Evolutionary conservation across 1,140 invertebrate species (phyloP), one percentile per base, ranked within the genome.

Genomic region (Halictus rubicundus): DNA sequence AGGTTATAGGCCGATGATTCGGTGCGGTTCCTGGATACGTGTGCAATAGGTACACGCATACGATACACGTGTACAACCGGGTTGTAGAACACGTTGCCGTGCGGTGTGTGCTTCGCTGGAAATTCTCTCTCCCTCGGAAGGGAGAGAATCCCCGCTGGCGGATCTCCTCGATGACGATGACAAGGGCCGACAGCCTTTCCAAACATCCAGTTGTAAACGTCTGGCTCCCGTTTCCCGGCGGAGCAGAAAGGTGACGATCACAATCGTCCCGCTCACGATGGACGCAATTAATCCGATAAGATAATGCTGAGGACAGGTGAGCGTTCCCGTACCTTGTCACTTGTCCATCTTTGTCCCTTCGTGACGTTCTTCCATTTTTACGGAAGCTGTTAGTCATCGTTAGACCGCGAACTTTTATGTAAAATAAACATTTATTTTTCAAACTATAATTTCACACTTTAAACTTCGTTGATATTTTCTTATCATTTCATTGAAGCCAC

Each of bases 151-250:
- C 79, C 85, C 46, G 82, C 64, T 32, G 46, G 80, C 76, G 80
- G 78, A 87, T 84, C 32, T 32, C 79, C 63, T 86, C 70, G 57
- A 81, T 87, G 88, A 90, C 81, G 89, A 88, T 93, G 92, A 92
- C 89, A 87, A 92, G 90, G 90, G 90, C 89, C 86, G 92, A 93
- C 92, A 92, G 91, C 88, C 87, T 90, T 88, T 84, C 87, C 87
- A 91, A 92, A 93, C 89, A 92, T 72, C 78, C 88, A 88, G 89
- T 91, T 92, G 83, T 90, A 91, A 92, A 92, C 89, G 91, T 93
- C 92, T 88, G 88, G 3, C 85, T 92, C 90, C 85, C 75, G 89
- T 93, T 93, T 92, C 89, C 92, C 90, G 90, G 90, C 84, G 25
- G 37, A 63, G 73, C 78, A 63, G 49, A 49, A 27, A 59, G 39